Conservation (phyloP, 2,113 vertebrate species). For the Helogale parvula region DNA sequence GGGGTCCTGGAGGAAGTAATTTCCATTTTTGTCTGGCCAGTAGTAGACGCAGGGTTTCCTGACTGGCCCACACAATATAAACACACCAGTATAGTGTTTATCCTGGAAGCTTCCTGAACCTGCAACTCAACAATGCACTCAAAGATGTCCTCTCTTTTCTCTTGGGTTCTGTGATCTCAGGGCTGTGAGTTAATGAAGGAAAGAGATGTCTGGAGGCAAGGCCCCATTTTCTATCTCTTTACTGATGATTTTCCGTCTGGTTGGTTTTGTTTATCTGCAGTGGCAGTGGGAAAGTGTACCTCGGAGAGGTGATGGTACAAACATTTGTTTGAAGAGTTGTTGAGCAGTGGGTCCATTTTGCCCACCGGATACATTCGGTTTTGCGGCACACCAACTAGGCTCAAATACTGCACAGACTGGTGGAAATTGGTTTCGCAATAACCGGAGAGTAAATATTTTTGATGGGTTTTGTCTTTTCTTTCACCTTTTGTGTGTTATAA, state of each 20-base stretch:
- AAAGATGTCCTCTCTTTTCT: slow-evolving; percentile 20
- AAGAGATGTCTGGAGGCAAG: slow-evolving; percentile 44
- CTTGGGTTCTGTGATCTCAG: not conserved
- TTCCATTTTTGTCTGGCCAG: slow-evolving; percentile 20
- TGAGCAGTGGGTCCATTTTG: not conserved
- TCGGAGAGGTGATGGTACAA: not conserved
- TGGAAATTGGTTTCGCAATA: not conserved
- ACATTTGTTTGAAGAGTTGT: not conserved
- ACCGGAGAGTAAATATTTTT: not conserved
- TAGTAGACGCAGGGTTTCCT: not conserved
- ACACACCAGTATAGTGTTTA: slow-evolving; percentile 12
- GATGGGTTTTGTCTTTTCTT: slow-evolving; percentile 55
- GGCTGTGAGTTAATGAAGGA: slow-evolving; percentile 40
- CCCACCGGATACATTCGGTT: not conserved
- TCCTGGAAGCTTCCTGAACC: not conserved
- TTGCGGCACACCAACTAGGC: not conserved
- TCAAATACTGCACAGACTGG: not conserved
- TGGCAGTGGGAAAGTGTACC: not conserved
- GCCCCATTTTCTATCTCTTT: slow-evolving; percentile 3
- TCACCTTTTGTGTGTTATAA: slow-evolving; percentile 32
- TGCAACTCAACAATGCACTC: slow-evolving; percentile 2
- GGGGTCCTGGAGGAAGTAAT: not conserved
- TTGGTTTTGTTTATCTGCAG: slow-evolving; percentile 31
- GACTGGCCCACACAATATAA: not conserved
- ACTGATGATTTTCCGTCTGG: not conserved